Evolutionary conservation across 2,113 vertebrate genomes (phyloP), one percentile per base, ranked within the genome.

Genomic region (Lycocorax pyrrhopterus): DNA sequence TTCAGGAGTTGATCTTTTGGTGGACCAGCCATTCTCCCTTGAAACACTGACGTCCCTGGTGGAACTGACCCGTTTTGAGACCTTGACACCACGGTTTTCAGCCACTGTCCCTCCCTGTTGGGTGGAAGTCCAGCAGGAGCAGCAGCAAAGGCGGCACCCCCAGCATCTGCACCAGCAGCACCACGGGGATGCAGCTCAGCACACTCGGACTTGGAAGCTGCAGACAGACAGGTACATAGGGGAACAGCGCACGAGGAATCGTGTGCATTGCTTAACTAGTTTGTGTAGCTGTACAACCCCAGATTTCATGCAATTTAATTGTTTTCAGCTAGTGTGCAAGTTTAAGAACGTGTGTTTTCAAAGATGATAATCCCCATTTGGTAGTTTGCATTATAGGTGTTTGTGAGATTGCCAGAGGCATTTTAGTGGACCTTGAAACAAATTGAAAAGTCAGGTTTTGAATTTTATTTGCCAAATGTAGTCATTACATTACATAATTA

Each of bases 101-200:
- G 99, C 99, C 80, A 99, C 99, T 8, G 99, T 99, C 87, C 99
- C 99, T 22, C 99, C 99, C 0, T 99, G 99, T 85, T 99, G 99
- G 99, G 99, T 99, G 58, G 99, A 99, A 96, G 99, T 99, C 5
- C 99, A 99, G 84, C 99, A 99, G 94, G 99, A 99, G 95, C 99
- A 99, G 96, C 99, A 99, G 95, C 99, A 99, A 79, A 97, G 99
- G 39, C 97, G 99, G 12, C 99, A 99, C 89, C 99, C 99, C 3
- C 99, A 99, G 76, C 99, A 99, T 69, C 96, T 99, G 74, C 99
- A 99, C 96, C 99, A 99, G 97, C 99, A 99, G 74, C 99, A 99
- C 96, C 99, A 99, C 3, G 99, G 99, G 27, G 99, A 99, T 72
- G 99, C 99, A 56, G 99, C 99, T 23, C 99, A 99, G 87, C 99